phyloP scores from a whole-genome alignment of 2,888 invertebrate species.

The Danaus chrysippus region DNA sequence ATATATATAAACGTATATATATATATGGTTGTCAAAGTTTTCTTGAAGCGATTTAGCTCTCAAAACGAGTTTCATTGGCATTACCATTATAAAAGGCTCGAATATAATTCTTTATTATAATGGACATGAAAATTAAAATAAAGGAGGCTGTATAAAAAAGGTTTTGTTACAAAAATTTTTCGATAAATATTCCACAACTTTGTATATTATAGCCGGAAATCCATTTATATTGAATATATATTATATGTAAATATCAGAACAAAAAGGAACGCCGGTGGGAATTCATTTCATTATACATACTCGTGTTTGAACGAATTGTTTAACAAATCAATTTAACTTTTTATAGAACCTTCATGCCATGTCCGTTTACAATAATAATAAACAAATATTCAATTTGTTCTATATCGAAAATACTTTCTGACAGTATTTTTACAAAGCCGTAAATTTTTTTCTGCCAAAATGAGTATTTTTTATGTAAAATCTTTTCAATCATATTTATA shows the following conservation, averaged over 20 bases:
- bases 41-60: too few relatives aligned
- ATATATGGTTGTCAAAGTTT: too few relatives aligned
- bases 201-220: constrained; percentile 37
- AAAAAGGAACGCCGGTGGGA: constrained; percentile 45
- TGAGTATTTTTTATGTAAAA: too few relatives aligned
- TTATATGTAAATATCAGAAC: constrained; percentile 54
- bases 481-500: too few relatives aligned
- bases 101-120: constrained; percentile 14
- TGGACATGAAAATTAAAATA: constrained; percentile 17
- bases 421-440: too few relatives aligned
- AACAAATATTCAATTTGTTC: too few relatives aligned
- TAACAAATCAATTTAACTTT: constrained; percentile 51
- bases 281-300: constrained; percentile 48
- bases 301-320: constrained; percentile 33
- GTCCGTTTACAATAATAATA: constrained; percentile 18
- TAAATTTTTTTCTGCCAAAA: too few relatives aligned
- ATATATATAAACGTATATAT: too few relatives aligned
- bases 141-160: constrained; percentile 4
- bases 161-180: too few relatives aligned
- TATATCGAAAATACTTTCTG: too few relatives aligned
- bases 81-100: too few relatives aligned
- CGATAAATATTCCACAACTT: background rate
- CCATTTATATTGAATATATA: constrained; percentile 60
- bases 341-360: constrained; percentile 42
- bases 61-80: too few relatives aligned